Evolutionary conservation across 2,888 invertebrate species (phyloP).

Genomic region (Meta bourneti): DNA sequence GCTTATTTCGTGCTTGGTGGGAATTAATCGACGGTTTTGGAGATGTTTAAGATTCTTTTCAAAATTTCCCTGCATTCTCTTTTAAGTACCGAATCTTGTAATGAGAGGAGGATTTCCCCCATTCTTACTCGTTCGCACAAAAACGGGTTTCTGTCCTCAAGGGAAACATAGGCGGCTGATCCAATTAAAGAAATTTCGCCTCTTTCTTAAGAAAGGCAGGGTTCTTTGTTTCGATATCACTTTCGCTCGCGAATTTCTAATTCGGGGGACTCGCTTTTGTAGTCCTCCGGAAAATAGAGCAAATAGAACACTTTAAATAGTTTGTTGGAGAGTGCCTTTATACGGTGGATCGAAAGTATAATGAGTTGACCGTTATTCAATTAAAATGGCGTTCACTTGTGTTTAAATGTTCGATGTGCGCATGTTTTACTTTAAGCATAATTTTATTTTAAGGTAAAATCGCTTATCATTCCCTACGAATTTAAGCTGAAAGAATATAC

Average conservation of each 20-base stretch:
- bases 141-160: conserved; percentile 6
- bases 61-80: conserved; percentile 28
- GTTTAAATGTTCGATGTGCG: too few relatives aligned
- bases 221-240: conserved; percentile 21
- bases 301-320: not conserved
- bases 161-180: conserved; percentile 2
- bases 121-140: not conserved
- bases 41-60: conserved; percentile 60
- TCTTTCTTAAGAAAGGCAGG: not conserved
- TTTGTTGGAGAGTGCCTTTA: not conserved
- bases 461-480: too few relatives aligned
- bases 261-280: not conserved
- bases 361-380: too few relatives aligned
- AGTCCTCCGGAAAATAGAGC: not conserved
- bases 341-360: too few relatives aligned
- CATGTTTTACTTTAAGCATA: too few relatives aligned
- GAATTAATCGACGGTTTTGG: conserved; percentile 63
- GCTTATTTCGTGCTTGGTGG: not conserved
- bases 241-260: not conserved
- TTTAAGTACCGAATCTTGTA: conserved; percentile 64
- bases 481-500: too few relatives aligned
- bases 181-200: conserved; percentile 29
- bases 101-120: conserved; percentile 14
- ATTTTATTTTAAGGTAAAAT: too few relatives aligned
- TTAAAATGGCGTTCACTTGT: too few relatives aligned